Conservation (phyloP, 2,888 invertebrate genomes). For the Caenorhabditis becei region DNA sequence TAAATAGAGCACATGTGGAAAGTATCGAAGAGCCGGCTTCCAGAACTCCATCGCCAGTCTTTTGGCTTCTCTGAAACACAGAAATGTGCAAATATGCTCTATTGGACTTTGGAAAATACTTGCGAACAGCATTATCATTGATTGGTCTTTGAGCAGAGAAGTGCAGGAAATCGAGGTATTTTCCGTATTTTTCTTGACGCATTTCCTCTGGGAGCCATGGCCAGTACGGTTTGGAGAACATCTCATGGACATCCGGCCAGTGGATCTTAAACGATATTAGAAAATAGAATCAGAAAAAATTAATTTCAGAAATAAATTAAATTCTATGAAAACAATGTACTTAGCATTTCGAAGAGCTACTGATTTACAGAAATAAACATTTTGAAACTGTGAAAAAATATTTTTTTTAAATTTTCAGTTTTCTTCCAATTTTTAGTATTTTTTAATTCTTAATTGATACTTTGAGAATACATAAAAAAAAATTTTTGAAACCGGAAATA, state of each 20-base stretch:
- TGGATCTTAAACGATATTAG: neutral
- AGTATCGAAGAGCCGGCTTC: neutral
- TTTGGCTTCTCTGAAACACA: slow-evolving; percentile 22
- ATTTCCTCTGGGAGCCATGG: neutral
- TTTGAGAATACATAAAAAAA: too few species aligned
- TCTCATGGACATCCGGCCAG: neutral
- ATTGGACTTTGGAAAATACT: too few species aligned
- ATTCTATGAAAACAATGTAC: too few species aligned
- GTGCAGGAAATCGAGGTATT: neutral
- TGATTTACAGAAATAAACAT: too few species aligned
- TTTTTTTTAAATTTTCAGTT: neutral
- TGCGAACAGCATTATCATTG: neutral
- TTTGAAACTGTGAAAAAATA: neutral
- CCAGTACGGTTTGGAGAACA: slow-evolving; percentile 11
- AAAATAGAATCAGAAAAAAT: too few species aligned
- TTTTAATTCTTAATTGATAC: too few species aligned
- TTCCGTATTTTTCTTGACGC: neutral
- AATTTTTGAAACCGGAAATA: too few species aligned
- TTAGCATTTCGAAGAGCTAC: too few species aligned
- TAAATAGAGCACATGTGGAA: slow-evolving; percentile 7
- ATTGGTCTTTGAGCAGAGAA: neutral
- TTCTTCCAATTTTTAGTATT: neutral
- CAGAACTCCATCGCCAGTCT: slow-evolving; percentile 11
- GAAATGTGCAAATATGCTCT: neutral
- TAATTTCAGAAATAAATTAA: neutral